Percentiles rank a stretch among this genome's conserved stretches.
phyloP scores from a whole-genome alignment of 1,140 invertebrate genomes.

The Araneus ventricosus region DNA sequence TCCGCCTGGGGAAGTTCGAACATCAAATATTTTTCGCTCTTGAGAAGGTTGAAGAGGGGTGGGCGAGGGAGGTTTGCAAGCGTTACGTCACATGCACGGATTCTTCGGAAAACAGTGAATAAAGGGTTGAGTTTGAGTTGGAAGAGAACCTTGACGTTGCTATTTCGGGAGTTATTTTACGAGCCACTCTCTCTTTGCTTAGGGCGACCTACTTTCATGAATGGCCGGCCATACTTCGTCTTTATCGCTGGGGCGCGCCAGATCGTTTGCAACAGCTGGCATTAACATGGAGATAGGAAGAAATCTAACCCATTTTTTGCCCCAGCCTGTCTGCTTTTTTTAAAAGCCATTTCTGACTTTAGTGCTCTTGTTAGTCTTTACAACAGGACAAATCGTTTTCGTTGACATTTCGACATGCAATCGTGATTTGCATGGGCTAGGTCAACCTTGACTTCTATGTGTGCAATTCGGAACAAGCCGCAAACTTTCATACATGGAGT shows the following conservation, averaged over 20 bases:
- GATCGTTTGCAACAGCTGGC: background rate
- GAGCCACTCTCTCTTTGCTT: background rate
- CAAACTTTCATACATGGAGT: no score
- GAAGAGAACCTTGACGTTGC: background rate
- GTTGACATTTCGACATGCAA: no score
- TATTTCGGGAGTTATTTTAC: conserved; percentile 7
- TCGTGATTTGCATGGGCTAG: no score
- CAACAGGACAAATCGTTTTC: no score
- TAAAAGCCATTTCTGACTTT: no score
- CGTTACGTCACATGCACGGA: background rate
- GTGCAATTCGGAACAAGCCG: no score
- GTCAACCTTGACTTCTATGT: no score
- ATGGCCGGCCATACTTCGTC: background rate
- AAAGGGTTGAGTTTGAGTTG: background rate
- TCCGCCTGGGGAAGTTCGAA: background rate
- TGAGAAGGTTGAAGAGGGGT: background rate
- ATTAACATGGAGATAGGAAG: background rate
- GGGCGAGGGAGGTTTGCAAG: background rate
- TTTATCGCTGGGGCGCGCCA: background rate
- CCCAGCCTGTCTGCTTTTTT: no score
- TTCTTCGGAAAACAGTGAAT: background rate
- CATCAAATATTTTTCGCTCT: conserved; percentile 7
- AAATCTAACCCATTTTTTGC: no score
- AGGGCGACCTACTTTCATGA: background rate
- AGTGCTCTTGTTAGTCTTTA: no score